Evolutionary conservation across 2,888 invertebrate species (phyloP), one percentile per base, ranked within the genome.

Genomic region (Platycheirus albimanus): DNA sequence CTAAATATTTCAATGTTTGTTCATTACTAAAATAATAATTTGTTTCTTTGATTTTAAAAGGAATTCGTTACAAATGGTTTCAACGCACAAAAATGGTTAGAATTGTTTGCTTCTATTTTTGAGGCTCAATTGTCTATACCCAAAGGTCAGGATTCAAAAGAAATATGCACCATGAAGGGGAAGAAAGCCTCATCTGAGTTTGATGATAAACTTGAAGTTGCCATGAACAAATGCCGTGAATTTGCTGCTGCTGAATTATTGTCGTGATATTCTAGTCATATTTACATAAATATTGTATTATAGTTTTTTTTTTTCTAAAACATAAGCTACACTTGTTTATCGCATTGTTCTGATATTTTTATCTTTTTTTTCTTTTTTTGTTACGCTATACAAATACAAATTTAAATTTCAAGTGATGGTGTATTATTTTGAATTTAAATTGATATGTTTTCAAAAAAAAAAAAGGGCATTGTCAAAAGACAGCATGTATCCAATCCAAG

Each of bases 1-100:
- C 1, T 38, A 20, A 0, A 8, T 8, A 36, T 3, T 1, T 15
- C 11, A 11, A 15, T 0, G 6, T n/a, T n/a, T n/a, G n/a, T n/a
- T n/a, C 15, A 19, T 11, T 36, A 15, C 6, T 11, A 0, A 17
- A 24, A 24, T 13, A 13, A 13, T 2, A 24, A 47, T 5, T 33
- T 28, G n/a, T 38, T 13, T 51, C 56, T 56, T 45, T 28, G 72
- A 76, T 63, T 15, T 20, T 88, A 89, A 51, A 87, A 95, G 95
- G 90, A 92, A 85, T 88, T 92, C 83, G 91, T 92, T 69, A 92
- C 91, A 8, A 88, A 91, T 7, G 86, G 90, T 10, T 95, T 96
- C 87, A 93, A 93, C 56, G 96, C 96, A 0, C 90, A 92, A 86
- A 91, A 92, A 61, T 96, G 96, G 96, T 91, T 96, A 90, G 88